Evolutionary conservation across 1,140 invertebrate species (phyloP).

Genomic region (Teleopsis dalmanni): DNA sequence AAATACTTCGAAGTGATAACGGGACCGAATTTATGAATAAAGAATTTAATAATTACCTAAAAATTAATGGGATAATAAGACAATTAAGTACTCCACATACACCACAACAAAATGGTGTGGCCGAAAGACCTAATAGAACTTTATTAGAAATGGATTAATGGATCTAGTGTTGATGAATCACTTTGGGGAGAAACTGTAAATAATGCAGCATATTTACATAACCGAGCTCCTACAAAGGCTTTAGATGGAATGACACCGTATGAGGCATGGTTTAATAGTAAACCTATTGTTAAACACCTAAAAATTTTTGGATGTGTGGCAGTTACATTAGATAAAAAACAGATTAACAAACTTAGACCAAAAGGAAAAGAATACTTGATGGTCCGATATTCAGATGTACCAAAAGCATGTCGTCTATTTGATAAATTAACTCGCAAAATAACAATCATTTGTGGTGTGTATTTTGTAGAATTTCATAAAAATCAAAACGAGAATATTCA

Average conservation of each 20-base stretch:
- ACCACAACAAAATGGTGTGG: conserved; percentile 32
- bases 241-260: neutral
- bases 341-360: neutral
- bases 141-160: conserved; percentile 20
- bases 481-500: too few species aligned
- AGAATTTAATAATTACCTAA: conserved; percentile 5
- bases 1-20: conserved; percentile 20
- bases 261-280: neutral
- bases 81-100: conserved; percentile 23
- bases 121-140: conserved; percentile 27
- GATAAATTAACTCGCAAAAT: neutral
- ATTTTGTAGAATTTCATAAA: too few species aligned
- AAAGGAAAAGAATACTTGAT: neutral
- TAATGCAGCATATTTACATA: conserved; percentile 15
- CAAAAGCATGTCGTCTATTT: neutral
- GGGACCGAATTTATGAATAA: conserved; percentile 25
- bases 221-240: neutral
- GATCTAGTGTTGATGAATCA: conserved; percentile 30
- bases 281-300: neutral
- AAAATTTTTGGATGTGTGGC: neutral
- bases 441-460: neutral
- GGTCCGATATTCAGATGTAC: neutral
- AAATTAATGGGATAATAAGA: conserved; percentile 7
- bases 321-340: neutral
- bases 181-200: conserved; percentile 47